Evolutionary conservation across 1,140 invertebrate genomes (phyloP), one percentile per base, ranked within the genome.

Genomic region (Nixonia krombeini): DNA sequence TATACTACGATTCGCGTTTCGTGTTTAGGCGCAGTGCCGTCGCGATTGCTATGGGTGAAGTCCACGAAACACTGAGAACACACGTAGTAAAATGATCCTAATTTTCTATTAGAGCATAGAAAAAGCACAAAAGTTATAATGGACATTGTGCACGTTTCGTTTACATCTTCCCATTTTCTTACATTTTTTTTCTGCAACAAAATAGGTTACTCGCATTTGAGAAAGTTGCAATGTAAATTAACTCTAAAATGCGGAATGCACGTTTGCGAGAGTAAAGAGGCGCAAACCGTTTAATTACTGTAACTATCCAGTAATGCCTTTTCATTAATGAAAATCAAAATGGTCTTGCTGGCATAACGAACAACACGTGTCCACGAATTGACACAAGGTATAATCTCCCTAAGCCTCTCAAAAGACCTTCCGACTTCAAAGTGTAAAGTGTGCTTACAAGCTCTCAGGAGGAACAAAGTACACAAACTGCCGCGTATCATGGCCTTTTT

Each of bases 11-110:
- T 75, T 67, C 72, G 72, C 70, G 73, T 81, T 81, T 78, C 76
- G 75, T 80, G 76, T 73, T 78, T 80, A 79, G 74, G 47, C 59
- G 77, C 77, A 77, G 74, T 80, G 73, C 68, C 65, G n/a, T n/a
- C n/a, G n/a, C n/a, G n/a, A n/a, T n/a, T n/a, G n/a, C n/a, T n/a
- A 64, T 41, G 59, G 58, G 50, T 59, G 66, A 74, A 75, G 72
- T 70, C 59, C 50, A 53, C 37, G 28, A 53, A 40, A 53, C 37
- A 53, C 16, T 31, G 12, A 21, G 29, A 21, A 26, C 16, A 35
- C 21, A 23, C 13, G 31, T 42, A 47, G 78, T 79, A 80, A 81
- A 68, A 58, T 65, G 73, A 79, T 78, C 73, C 76, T 76, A 76
- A 81, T 79, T 81, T 79, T 78, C 73, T 74, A 79, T 79, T 81